A percentile compares a stretch with the other conserved stretches of the same genome.
Conservation (phyloP, 2,888 invertebrate species). For the Thereva nobilitata region DNA sequence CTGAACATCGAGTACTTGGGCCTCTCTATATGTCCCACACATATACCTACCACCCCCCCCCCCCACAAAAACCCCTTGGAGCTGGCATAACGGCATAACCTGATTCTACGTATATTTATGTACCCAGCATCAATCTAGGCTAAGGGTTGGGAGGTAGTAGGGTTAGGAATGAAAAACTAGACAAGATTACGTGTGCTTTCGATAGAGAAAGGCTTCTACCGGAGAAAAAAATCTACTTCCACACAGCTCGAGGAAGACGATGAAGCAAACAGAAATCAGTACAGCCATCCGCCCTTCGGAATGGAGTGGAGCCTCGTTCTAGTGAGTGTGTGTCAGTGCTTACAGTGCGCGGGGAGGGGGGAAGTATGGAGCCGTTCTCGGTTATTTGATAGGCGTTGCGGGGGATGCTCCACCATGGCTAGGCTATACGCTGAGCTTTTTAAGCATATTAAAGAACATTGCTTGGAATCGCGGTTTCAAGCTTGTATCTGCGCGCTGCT, state of each 20-base stretch:
- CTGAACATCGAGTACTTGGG: slow-evolving; percentile 19
- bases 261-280: slow-evolving; percentile 30
- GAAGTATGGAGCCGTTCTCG: not conserved
- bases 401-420: not conserved
- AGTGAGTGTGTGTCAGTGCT: not conserved
- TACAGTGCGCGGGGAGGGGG: not conserved
- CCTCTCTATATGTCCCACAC: slow-evolving; percentile 1
- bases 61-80: no score
- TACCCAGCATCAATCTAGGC: slow-evolving; percentile 25
- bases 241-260: slow-evolving; percentile 11
- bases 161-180: slow-evolving; percentile 7
- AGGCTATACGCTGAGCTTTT: slow-evolving; percentile 27
- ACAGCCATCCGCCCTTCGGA: slow-evolving; percentile 20
- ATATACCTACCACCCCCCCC: slow-evolving; percentile 1
- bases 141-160: slow-evolving; percentile 17
- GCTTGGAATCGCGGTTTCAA: slow-evolving; percentile 19
- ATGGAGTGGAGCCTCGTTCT: not conserved
- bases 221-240: slow-evolving; percentile 16
- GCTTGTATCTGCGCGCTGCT: not conserved
- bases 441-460: slow-evolving; percentile 31
- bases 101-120: slow-evolving; percentile 26
- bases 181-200: slow-evolving; percentile 25
- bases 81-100: not conserved
- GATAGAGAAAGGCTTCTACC: slow-evolving; percentile 16
- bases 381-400: not conserved